phyloP scores from a whole-genome alignment of 2,113 vertebrate genomes.

The Channa argus region DNA sequence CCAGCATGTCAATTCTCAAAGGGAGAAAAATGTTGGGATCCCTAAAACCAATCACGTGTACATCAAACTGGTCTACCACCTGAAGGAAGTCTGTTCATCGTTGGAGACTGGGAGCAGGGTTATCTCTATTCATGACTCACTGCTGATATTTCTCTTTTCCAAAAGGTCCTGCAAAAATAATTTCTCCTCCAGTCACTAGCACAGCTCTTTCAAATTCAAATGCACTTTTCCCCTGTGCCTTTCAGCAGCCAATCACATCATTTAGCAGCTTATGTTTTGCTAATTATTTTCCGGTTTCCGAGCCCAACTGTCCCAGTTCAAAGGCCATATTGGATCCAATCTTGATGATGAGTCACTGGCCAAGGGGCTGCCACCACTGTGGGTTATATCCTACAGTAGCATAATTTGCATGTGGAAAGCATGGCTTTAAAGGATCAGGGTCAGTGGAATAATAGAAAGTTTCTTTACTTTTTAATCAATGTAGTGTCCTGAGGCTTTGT shows the following conservation, averaged over 20 bases:
- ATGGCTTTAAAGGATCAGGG: conserved; percentile 58
- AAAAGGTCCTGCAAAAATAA: background rate
- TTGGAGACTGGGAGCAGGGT: conserved; percentile 6
- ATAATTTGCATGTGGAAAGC: conserved; percentile 62
- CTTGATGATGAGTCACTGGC: conserved; percentile 52
- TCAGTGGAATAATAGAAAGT: conserved; percentile 64
- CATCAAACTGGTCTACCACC: conserved; percentile 32
- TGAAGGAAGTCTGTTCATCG: conserved; percentile 3
- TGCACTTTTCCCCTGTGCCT: conserved; percentile 14
- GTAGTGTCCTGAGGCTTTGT: conserved; percentile 44
- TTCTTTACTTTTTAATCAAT: conserved; percentile 73
- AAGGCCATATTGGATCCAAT: conserved; percentile 47
- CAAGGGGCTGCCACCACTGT: conserved; percentile 38
- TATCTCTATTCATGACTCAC: conserved; percentile 41
- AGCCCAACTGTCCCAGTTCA: conserved; percentile 50
- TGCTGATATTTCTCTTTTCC: conserved; percentile 4
- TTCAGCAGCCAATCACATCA: conserved; percentile 36
- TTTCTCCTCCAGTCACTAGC: background rate
- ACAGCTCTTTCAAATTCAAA: conserved; percentile 12
- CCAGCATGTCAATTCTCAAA: conserved; percentile 25
- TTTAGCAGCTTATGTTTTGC: conserved; percentile 26
- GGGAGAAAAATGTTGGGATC: conserved; percentile 17
- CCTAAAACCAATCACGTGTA: conserved; percentile 51
- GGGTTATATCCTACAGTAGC: conserved; percentile 39
- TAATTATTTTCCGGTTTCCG: conserved; percentile 52